Evolutionary conservation across 2,113 vertebrate species (phyloP), one percentile per base, ranked within the genome.

Genomic region (Mesocricetus auratus): DNA sequence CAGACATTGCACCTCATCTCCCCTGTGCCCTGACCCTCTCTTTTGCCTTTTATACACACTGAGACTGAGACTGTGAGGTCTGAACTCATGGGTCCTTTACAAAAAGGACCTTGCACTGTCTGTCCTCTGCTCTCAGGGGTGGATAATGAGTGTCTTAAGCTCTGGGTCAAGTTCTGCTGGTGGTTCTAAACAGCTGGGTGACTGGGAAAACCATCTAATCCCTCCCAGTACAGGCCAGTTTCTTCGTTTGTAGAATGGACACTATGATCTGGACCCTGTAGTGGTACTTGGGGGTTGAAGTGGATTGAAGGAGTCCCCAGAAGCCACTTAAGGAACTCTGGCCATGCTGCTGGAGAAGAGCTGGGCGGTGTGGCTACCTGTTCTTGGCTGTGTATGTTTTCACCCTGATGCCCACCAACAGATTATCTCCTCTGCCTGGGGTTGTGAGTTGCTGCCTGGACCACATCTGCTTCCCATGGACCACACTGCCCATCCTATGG

Each of bases 371-470:
- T 1, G 42, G 4, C 19, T 11, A 13, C 26, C 71, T 62, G 9
- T 29, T 75, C 56, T 89, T 36, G 7, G 26, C 1, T 11, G 10
- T 26, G 29, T 2, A 36, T 16, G 5, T 1, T n/a, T 33, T 8
- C 26, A 17, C 10, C 0, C 53, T 2, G 0, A 4, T 3, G 15
- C n/a, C 21, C 22, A 2, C 0, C 2, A 21, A 19, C 1, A 15
- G 17, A 15, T 68, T 2, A 0, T 50, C 50, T 56, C 5, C 42
- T 79, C 7, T 2, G n/a, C 5, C 58, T 50, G 24, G 11, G 47
- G 22, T 60, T 0, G 0, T 47, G 62, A 24, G 10, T 12, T 75
- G 10, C 64, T 53, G 29, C 1, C 0, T 1, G 36, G 82, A 29
- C 42, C 68, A 36, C 31, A 68, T 68, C 33, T 3, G 6, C 68